These are phyloP conservation scores for Melinaea marsaeus DNA, from an alignment of 2,888 invertebrate genomes.

Conservation along the genomic window DNA sequence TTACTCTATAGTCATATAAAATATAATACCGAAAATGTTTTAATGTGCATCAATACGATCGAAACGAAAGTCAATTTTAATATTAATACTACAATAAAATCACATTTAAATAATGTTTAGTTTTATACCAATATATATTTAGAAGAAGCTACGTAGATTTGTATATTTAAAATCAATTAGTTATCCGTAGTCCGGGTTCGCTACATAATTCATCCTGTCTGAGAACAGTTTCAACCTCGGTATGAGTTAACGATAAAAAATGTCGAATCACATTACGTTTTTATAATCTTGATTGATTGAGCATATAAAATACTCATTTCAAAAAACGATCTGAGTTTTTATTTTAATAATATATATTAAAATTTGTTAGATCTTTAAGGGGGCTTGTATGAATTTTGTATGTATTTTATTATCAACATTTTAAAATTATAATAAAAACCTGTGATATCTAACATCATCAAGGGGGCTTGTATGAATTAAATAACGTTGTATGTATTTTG, in stretches of 20 bases:
- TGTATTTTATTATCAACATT: no score
- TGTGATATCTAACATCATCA: no score
- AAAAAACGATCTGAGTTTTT: no score
- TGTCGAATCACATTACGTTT: constrained; percentile 26
- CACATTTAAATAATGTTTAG: background rate
- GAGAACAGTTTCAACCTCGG: constrained; percentile 23
- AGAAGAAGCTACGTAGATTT: constrained; percentile 3
- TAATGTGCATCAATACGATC: background rate
- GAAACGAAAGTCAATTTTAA: background rate
- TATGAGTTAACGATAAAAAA: constrained; percentile 24
- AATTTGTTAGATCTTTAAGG: no score
- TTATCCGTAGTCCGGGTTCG: constrained; percentile 34
- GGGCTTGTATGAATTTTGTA: no score
- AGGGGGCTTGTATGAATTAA: no score
- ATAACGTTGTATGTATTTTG: no score
- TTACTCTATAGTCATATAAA: background rate
- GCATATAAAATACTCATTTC: no score
- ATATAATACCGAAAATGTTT: background rate
- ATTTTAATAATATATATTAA: no score
- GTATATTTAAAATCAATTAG: constrained; percentile 43
- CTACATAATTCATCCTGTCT: constrained; percentile 41
- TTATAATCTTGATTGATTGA: constrained; percentile 23
- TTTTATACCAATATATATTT: background rate
- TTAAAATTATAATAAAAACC: no score
- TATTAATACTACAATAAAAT: background rate